A percentile compares a stretch with the other conserved stretches of the same genome.
phyloP scores from a whole-genome alignment of 1,140 invertebrate genomes.

The Rhyzopertha dominica region DNA sequence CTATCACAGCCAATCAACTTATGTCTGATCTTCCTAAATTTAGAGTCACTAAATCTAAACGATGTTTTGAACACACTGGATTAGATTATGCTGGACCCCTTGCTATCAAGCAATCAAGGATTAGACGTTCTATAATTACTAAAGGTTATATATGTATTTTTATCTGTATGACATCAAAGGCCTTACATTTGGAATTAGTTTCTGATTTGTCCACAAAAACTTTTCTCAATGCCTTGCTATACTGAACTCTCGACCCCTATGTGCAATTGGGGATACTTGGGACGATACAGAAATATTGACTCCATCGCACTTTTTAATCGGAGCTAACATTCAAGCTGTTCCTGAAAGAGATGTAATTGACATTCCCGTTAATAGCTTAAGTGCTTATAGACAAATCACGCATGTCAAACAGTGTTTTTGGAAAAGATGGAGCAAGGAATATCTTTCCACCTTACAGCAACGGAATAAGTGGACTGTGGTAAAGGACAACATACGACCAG shows the following conservation, averaged over 20 bases:
- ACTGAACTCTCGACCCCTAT: conserved; percentile 28
- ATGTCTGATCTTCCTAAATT: too few species aligned
- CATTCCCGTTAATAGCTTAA: not conserved
- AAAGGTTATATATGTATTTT: too few species aligned
- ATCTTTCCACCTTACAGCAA: not conserved
- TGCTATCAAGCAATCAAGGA: too few species aligned
- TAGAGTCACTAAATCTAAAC: too few species aligned
- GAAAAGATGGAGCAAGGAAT: not conserved
- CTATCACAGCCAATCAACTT: too few species aligned
- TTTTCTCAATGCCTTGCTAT: too few species aligned
- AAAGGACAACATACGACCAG: not conserved
- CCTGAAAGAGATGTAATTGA: not conserved
- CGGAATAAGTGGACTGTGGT: not conserved
- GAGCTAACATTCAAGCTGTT: not conserved
- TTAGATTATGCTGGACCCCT: too few species aligned
- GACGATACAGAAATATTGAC: conserved; percentile 12
- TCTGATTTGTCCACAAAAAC: too few species aligned
- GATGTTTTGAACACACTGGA: too few species aligned
- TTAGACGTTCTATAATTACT: too few species aligned
- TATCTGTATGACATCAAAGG: too few species aligned
- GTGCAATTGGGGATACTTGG: conserved; percentile 12
- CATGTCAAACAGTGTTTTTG: not conserved
- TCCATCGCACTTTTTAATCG: conserved; percentile 7
- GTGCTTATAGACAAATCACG: not conserved
- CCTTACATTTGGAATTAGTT: too few species aligned